phyloP scores from a whole-genome alignment of 2,797 vertebrate genomes.

The Garrulus glandarius region DNA sequence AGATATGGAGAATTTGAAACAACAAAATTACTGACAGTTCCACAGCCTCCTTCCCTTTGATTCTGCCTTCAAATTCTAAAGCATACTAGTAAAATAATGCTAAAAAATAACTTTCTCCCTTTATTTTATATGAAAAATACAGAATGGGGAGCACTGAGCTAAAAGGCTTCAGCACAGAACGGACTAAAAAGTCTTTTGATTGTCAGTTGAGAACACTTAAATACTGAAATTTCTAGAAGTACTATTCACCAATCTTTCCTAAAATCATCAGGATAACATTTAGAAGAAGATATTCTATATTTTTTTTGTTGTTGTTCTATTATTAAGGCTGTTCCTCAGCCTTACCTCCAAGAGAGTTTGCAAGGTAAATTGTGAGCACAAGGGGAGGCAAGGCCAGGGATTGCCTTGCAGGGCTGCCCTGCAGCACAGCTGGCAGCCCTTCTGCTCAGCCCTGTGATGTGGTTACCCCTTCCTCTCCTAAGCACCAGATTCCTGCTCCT shows the following conservation, averaged over 20 bases:
- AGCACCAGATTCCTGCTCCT: slow-evolving; percentile 45
- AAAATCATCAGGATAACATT: neutral
- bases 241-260: neutral
- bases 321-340: neutral
- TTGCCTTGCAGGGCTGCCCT: neutral
- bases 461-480: slow-evolving; percentile 50
- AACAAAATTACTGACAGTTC: neutral
- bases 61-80: neutral
- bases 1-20: neutral
- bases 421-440: slow-evolving; percentile 18
- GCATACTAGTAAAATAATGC: neutral
- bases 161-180: neutral
- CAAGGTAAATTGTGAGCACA: neutral
- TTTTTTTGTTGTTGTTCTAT: neutral
- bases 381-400: neutral
- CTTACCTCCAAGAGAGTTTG: neutral
- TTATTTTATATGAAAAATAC: neutral
- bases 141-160: neutral
- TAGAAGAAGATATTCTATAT: neutral
- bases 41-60: neutral
- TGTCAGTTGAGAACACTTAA: neutral
- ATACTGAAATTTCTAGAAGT: neutral
- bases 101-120: neutral
- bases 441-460: slow-evolving; percentile 44
- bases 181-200: neutral